Percentiles rank a stretch among this genome's conserved stretches.
Evolutionary conservation across 1,140 invertebrate genomes (phyloP).

Genomic region (Zaprionus camerounensis): DNA sequence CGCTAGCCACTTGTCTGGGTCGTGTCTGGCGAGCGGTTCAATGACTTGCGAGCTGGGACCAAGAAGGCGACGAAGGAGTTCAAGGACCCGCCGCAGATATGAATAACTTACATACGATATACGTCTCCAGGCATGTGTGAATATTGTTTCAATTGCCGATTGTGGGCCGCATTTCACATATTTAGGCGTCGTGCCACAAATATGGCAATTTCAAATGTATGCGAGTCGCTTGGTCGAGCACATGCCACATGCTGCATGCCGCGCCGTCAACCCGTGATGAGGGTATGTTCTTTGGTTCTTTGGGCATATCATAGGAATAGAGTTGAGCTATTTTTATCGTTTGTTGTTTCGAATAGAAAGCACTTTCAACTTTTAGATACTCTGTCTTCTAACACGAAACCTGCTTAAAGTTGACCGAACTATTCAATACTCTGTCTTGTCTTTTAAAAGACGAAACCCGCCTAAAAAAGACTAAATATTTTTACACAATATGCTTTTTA

Average conservation of each 20-base stretch:
- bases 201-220: conserved; percentile 64
- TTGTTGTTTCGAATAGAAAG: background rate
- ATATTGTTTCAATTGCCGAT: conserved; percentile 37
- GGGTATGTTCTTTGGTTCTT: conserved; percentile 7
- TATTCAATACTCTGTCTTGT: too few relatives aligned
- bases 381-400: too few relatives aligned
- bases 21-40: conserved; percentile 27
- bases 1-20: conserved; percentile 12
- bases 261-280: background rate
- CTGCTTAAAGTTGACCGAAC: too few relatives aligned
- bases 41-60: conserved; percentile 14
- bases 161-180: conserved; percentile 64
- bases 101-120: background rate
- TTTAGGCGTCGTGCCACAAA: conserved; percentile 60
- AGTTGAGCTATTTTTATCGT: background rate
- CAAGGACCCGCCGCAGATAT: conserved; percentile 19
- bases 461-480: too few relatives aligned
- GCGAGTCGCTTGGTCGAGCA: conserved; percentile 6
- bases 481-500: too few relatives aligned
- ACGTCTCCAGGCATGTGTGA: conserved; percentile 26
- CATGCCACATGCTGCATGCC: conserved; percentile 19
- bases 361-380: too few relatives aligned
- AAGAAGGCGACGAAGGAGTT: conserved; percentile 4
- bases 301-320: background rate
- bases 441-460: background rate